phyloP scores from a whole-genome alignment of 2,797 vertebrate species.

The Falco columbarius region DNA sequence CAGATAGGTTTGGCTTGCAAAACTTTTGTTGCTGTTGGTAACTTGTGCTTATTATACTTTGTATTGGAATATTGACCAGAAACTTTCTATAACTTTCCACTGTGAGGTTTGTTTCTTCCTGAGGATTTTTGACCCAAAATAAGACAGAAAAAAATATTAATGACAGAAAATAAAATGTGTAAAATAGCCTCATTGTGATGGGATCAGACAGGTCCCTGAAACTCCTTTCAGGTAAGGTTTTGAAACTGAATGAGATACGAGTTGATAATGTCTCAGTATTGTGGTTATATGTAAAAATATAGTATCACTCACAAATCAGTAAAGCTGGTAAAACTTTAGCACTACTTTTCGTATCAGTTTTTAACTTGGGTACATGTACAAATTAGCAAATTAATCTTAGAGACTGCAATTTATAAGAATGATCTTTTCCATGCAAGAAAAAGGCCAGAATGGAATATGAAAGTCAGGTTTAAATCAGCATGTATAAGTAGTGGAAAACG shows the following conservation, averaged over 20 bases:
- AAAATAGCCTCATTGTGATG: not conserved
- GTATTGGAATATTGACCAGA: not conserved
- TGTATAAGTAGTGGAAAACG: not conserved
- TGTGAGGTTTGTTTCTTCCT: not conserved
- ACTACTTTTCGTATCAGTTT: not conserved
- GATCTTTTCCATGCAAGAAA: not conserved
- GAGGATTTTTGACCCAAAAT: not conserved
- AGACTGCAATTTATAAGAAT: not conserved
- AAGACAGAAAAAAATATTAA: not conserved
- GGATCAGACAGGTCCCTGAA: not conserved
- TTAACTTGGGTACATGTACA: not conserved
- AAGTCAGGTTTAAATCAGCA: not conserved
- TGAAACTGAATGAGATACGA: not conserved
- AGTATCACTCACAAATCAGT: not conserved
- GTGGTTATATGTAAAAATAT: not conserved
- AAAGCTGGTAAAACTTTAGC: not conserved
- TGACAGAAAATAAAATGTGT: not conserved
- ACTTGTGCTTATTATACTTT: not conserved
- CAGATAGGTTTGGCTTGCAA: not conserved
- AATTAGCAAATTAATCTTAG: not conserved
- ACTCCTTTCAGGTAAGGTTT: not conserved
- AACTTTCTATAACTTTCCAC: not conserved
- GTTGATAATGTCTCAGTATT: not conserved
- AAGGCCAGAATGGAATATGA: not conserved
- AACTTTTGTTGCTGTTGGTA: not conserved